Base-by-base conservation (phyloP, 2,113 vertebrate genomes). In the Semnornis frantzii region DNA sequence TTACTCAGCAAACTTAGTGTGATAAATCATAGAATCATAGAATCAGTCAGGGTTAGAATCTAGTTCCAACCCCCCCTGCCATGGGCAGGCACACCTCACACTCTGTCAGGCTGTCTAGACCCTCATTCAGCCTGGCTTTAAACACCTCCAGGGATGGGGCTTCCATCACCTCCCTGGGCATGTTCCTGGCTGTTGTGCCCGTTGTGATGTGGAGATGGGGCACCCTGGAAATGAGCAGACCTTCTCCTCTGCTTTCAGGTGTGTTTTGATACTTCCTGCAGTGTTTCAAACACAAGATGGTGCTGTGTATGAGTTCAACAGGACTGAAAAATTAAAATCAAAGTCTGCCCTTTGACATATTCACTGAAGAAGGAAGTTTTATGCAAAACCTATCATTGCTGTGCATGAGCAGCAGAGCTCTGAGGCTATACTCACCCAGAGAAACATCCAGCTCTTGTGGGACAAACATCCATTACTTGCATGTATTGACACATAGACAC, bases 231-330 rank as follows among this genome's bases (percentile, higher is more conserved):
- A 39, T 39, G 37, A 11, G 37, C 11, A 85, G 72, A 50, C 9
- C 12, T 48, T 86, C 21, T 24, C 21, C 54, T 73, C 88, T 84
- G 28, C 83, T 81, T 95, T 94, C 57, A 91, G 31, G 21, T 87
- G 50, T 90, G n/a, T 91, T 95, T 94, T 89, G 37, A 63, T 78
- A 12, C 57, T 24, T 94, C 74, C 39, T 76, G n/a, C 17, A 80
- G 57, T 84, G 97, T 70, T 95, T 93, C 70, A 92, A 96, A 92
- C 55, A 46, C 74, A 33, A 90, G 57, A 83, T 48, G 75, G 72
- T 74, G 34, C 59, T 92, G 14, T 82, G 70, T 60, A 76, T 77
- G 83, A 37, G 59, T 78, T 93, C 71, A 81, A 3, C 24, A 82
- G 75, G 66, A 48, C 85, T 92, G 63, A 72, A 93, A 92, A 94